Conservation (phyloP, 2,797 vertebrate species). For the Acrossocheilus wenchowensis region DNA sequence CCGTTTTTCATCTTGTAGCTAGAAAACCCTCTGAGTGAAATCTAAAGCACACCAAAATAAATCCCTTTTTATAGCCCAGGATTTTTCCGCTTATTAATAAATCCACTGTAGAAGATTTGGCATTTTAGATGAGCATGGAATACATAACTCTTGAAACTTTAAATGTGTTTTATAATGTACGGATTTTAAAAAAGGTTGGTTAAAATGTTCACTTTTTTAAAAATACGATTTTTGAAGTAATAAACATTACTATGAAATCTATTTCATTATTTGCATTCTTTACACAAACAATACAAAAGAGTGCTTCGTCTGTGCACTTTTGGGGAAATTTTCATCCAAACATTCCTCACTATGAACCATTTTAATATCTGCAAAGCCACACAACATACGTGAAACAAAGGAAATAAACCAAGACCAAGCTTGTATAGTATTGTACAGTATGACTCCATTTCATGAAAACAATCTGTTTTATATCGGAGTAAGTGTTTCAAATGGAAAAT, state of each 20-base stretch:
- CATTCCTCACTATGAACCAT: not conserved
- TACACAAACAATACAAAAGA: not conserved
- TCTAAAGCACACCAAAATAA: not conserved
- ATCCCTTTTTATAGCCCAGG: not conserved
- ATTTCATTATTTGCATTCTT: not conserved
- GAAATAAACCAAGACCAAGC: not conserved
- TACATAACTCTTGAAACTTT: not conserved
- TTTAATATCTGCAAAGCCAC: not conserved
- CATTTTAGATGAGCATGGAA: not conserved
- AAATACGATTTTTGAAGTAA: not conserved
- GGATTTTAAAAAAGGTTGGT: too few relatives aligned
- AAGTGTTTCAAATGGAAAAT: not conserved
- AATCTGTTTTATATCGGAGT: not conserved
- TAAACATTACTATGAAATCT: not conserved
- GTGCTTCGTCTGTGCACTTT: not conserved
- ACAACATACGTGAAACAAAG: not conserved
- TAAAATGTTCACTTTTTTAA: not conserved
- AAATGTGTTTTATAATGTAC: not conserved
- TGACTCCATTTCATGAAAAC: not conserved
- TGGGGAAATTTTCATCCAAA: not conserved
- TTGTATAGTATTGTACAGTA: not conserved
- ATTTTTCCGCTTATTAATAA: not conserved
- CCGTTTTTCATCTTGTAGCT: constrained; percentile 47
- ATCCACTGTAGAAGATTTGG: not conserved
- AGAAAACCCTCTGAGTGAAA: constrained; percentile 18